A percentile compares a stretch with the other conserved stretches of the same genome.
Conservation (phyloP, 2,113 vertebrate genomes). For the Asarcornis scutulata region DNA sequence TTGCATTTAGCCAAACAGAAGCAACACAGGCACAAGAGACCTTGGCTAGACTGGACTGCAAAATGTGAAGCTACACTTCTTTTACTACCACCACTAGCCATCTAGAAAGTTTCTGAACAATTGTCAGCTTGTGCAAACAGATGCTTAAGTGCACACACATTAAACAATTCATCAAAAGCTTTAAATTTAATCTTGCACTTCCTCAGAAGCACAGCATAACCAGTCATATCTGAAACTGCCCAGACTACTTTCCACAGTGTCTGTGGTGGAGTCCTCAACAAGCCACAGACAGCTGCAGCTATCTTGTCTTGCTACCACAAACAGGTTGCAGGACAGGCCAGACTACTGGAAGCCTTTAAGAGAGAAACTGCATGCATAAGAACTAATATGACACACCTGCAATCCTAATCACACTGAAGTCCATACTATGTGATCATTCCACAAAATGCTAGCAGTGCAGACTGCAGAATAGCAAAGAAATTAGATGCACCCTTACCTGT, state of each 20-base stretch:
- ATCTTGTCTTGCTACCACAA: not conserved
- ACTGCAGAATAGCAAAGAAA: not conserved
- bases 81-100: not conserved
- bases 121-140: not conserved
- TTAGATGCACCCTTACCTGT: constrained; percentile 72
- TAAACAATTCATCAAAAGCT: not conserved
- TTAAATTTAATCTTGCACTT: not conserved
- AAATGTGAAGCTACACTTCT: not conserved
- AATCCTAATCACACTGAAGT: not conserved
- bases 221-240: not conserved
- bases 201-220: not conserved
- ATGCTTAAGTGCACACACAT: not conserved
- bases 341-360: not conserved
- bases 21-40: not conserved
- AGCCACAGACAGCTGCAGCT: not conserved
- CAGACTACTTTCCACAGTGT: not conserved
- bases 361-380: not conserved
- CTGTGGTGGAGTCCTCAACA: not conserved
- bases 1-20: not conserved
- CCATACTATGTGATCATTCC: not conserved
- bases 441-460: not conserved
- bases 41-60: not conserved
- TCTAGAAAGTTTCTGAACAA: not conserved
- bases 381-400: not conserved
- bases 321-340: not conserved